Evolutionary conservation across 2,113 vertebrate genomes (phyloP), one percentile per base, ranked within the genome.

Genomic region (Xiphophorus couchianus): DNA sequence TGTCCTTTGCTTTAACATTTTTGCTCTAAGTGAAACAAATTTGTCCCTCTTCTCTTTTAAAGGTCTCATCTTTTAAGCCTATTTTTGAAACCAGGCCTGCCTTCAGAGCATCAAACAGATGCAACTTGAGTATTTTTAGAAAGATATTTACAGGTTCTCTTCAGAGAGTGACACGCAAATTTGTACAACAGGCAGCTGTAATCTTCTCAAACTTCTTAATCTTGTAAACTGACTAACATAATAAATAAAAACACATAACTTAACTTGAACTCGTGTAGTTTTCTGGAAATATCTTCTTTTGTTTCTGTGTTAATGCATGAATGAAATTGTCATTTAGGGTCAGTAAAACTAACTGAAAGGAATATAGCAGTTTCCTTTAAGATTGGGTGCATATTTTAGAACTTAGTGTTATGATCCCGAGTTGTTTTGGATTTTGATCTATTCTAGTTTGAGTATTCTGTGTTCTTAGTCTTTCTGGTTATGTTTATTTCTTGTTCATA

Each of bases 91-190:
- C 30, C 35, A n/a, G 29, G 13, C 65, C 19, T 29, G 39, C 22
- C 68, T 12, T 61, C 12, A 13, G 65, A 33, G 74, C 27, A 61
- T 44, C 74, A 30, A 3, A 11, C 15, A 60, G 71, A 78, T 72
- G 60, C 58, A 77, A 73, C 42, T 13, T 13, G 4, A 76, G 69
- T 17, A 27, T 60, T 68, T 71, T 66, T 30, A 13, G 2, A 39
- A 22, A 30, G 35, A 60, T n/a, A n/a, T 37, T 37, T 37, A 37
- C 35, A 37, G 35, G 35, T 37, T 37, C 35, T 37, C 35, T 37
- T 37, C 35, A 37, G 35, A 37, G 10, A 37, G 35, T 37, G 35
- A 70, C 27, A 35, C 12, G 66, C 7, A 60, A 74, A 48, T 71
- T 15, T 29, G 25, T 25, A 30, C 54, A 67, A 69, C 66, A 69